Conservation (phyloP, 2,888 invertebrate species). For the Drepanosiphum platanoidis region DNA sequence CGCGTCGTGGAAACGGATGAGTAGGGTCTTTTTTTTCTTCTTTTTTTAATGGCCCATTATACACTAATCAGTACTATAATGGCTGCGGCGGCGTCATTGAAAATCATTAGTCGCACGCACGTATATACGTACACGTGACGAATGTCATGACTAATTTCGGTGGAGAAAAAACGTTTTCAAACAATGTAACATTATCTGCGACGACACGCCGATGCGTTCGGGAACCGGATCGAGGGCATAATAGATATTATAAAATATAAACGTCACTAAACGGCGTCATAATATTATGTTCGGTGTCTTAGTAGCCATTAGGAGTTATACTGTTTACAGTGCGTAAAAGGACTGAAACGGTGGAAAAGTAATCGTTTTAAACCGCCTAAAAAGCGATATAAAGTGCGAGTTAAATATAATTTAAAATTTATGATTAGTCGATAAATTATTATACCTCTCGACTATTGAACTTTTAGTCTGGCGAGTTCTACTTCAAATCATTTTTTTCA, state of each 20-base stretch:
- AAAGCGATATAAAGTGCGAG: too few relatives aligned
- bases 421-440: too few relatives aligned
- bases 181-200: too few relatives aligned
- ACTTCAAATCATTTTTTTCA: too few relatives aligned
- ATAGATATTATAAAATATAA: background rate
- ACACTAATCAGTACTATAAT: background rate
- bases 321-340: too few relatives aligned
- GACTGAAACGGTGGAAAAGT: background rate
- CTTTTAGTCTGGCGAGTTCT: too few relatives aligned
- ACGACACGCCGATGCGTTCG: too few relatives aligned
- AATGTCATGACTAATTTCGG: background rate
- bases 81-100: background rate
- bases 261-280: background rate
- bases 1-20: background rate
- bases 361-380: slow-evolving; percentile 7
- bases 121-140: too few relatives aligned
- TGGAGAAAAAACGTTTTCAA: background rate
- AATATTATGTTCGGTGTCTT: background rate
- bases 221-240: too few relatives aligned
- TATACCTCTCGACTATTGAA: too few relatives aligned
- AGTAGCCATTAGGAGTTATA: too few relatives aligned
- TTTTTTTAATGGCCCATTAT: slow-evolving; percentile 9
- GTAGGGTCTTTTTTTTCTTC: slow-evolving; percentile 7
- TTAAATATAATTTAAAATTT: too few relatives aligned
- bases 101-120: slow-evolving; percentile 17